These are phyloP conservation scores for Dendrolimus kikuchii DNA, from an alignment of 1,140 invertebrate species.

Conservation along the genomic window DNA sequence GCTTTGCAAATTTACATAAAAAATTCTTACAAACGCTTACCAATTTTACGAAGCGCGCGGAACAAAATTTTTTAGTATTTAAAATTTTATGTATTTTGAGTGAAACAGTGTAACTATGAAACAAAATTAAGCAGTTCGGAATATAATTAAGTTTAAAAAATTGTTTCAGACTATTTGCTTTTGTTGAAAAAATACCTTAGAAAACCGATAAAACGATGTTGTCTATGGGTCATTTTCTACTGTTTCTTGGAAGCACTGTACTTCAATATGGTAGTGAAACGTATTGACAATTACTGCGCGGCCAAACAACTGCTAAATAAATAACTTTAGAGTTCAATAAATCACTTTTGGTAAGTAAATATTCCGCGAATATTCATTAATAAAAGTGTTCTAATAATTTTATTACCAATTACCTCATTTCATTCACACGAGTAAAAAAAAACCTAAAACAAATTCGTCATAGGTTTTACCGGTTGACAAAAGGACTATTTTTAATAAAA, in stretches of 20 bases:
- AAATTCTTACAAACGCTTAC: no score
- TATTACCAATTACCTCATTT: constrained; percentile 5
- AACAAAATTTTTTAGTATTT: no score
- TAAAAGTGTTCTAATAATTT: constrained; percentile 5
- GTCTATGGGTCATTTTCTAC: constrained; percentile 13
- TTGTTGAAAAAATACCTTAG: no score
- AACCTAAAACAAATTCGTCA: constrained; percentile 15
- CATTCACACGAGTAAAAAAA: constrained; percentile 8
- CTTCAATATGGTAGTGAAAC: constrained; percentile 64
- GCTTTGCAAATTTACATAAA: no score
- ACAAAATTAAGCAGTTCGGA: not conserved
- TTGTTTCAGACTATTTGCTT: no score
- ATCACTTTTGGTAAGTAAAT: constrained; percentile 47
- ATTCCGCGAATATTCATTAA: constrained; percentile 14
- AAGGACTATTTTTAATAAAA: constrained; percentile 12
- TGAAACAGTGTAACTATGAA: no score
- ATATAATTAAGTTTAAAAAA: not conserved
- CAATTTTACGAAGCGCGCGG: no score
- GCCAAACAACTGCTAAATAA: constrained; percentile 56
- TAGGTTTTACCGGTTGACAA: constrained; percentile 24
- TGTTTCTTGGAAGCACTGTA: constrained; percentile 32
- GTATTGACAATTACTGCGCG: constrained; percentile 56
- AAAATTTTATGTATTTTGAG: no score
- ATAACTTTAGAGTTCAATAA: constrained; percentile 47
- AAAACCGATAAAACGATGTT: constrained; percentile 9